Evolutionary conservation across 1,140 invertebrate genomes (phyloP).

Genomic region (Lepeophtheirus salmonis): DNA sequence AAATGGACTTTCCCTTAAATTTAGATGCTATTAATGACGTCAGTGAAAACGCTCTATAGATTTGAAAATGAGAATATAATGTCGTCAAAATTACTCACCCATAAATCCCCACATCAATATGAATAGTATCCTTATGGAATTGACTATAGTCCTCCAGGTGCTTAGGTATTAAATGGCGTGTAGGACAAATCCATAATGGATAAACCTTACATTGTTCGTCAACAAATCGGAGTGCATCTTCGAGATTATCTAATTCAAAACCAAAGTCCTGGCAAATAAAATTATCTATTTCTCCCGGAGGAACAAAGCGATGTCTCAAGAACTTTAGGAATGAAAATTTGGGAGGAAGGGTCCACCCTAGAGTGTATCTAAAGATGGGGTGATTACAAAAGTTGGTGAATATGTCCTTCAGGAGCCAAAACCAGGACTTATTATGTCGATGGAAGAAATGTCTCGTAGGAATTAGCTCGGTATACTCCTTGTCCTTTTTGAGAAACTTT

Average conservation of each 20-base stretch:
- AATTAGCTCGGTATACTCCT: slow-evolving; percentile 40
- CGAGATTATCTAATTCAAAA: slow-evolving; percentile 42
- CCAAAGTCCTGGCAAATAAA: slow-evolving; percentile 63
- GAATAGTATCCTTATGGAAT: slow-evolving; percentile 37
- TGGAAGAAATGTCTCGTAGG: slow-evolving; percentile 62
- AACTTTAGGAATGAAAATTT: slow-evolving; percentile 62
- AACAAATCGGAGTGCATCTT: slow-evolving; percentile 43
- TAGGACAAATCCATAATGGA: slow-evolving; percentile 65
- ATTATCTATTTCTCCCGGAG: slow-evolving; percentile 50
- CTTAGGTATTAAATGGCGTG: slow-evolving; percentile 41
- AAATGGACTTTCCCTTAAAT: no score
- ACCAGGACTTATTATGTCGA: slow-evolving; percentile 53
- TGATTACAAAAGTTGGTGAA: slow-evolving; percentile 60
- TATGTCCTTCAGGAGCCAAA: slow-evolving; percentile 62
- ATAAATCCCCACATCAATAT: slow-evolving; percentile 33
- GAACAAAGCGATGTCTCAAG: slow-evolving; percentile 50
- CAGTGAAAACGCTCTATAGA: no score
- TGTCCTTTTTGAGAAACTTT: slow-evolving; percentile 9
- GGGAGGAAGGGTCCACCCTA: slow-evolving; percentile 61
- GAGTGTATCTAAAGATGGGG: slow-evolving; percentile 43
- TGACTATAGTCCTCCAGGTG: slow-evolving; percentile 45
- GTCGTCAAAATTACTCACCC: no score
- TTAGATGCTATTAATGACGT: no score
- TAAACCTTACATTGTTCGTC: slow-evolving; percentile 45
- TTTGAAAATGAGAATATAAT: no score